phyloP scores from a whole-genome alignment of 2,797 vertebrate genomes.

The Cossypha dichroa region DNA sequence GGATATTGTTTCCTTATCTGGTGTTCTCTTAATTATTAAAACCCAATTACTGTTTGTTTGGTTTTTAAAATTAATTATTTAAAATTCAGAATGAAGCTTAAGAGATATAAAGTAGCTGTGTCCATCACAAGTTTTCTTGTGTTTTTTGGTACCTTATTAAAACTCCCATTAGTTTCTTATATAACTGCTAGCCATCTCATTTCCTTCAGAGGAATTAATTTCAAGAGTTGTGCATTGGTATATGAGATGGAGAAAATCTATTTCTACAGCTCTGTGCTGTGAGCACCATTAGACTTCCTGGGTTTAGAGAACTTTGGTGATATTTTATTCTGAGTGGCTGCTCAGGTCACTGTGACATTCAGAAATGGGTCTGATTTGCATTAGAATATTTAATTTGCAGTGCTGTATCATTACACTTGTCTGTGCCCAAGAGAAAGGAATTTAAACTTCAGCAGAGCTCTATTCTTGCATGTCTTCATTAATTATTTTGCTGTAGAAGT shows the following conservation, averaged over 20 bases:
- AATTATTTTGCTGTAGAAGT: neutral
- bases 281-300: neutral
- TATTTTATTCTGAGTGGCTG: neutral
- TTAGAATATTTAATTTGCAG: constrained; percentile 28
- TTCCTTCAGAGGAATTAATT: neutral
- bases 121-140: neutral
- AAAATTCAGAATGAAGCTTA: neutral
- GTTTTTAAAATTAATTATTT: constrained; percentile 39
- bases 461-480: neutral
- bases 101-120: neutral
- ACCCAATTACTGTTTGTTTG: constrained; percentile 32
- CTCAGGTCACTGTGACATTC: constrained; percentile 21
- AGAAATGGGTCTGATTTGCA: constrained; percentile 5
- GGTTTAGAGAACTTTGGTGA: neutral
- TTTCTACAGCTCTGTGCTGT: neutral
- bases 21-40: constrained; percentile 42
- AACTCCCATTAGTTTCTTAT: neutral
- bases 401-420: neutral
- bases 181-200: neutral
- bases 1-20: constrained; percentile 6
- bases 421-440: neutral
- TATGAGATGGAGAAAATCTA: neutral
- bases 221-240: neutral
- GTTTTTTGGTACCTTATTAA: neutral
- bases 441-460: neutral